Percentiles rank a stretch among this genome's conserved stretches.
These are phyloP conservation scores for Xenus cinereus DNA, from an alignment of 2,113 vertebrate species.

Conservation along the genomic window DNA sequence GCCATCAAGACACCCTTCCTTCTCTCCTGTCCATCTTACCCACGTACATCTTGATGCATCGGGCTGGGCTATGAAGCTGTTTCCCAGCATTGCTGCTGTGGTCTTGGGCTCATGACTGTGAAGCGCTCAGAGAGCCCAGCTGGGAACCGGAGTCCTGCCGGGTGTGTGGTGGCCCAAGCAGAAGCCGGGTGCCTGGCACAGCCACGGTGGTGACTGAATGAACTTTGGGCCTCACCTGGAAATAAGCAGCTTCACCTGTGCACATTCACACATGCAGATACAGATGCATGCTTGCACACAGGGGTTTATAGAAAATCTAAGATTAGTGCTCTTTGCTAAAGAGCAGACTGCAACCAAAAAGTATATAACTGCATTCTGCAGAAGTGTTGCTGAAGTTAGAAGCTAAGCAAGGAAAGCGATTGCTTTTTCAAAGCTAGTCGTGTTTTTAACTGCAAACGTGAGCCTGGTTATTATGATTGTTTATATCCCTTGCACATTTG, in stretches of 20 bases:
- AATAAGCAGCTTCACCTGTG: background rate
- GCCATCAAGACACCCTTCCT: background rate
- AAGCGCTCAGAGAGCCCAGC: background rate
- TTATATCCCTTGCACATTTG: background rate
- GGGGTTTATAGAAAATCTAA: background rate
- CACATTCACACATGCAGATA: rapidly evolving
- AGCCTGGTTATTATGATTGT: background rate
- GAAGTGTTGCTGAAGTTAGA: background rate
- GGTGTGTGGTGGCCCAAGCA: rapidly evolving
- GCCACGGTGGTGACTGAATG: rapidly evolving
- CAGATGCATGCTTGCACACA: rapidly evolving
- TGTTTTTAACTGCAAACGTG: background rate
- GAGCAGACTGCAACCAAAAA: background rate
- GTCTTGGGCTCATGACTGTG: background rate
- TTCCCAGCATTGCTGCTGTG: background rate
- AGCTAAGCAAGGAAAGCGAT: background rate
- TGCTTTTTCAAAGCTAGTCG: background rate
- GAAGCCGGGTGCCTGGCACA: background rate
- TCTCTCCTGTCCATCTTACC: background rate
- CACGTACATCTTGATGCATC: rapidly evolving
- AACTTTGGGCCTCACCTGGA: background rate
- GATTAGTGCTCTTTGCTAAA: background rate
- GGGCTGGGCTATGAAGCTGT: background rate
- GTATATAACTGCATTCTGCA: background rate
- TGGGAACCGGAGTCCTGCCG: background rate